Conservation (phyloP, 2,113 vertebrate species). For the Mungos mungo region DNA sequence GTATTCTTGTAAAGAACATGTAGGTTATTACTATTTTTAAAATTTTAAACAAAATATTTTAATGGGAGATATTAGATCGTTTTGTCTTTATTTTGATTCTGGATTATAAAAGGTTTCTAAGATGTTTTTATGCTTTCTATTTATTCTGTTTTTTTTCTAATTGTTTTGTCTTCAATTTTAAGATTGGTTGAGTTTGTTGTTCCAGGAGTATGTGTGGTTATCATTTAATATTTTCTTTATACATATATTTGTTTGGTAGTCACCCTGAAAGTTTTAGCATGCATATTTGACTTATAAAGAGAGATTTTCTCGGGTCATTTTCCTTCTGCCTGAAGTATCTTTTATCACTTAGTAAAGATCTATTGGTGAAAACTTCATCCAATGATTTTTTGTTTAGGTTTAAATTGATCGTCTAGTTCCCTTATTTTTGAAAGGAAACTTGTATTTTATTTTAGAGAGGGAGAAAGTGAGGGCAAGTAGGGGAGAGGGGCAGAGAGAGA, state of each 20-base stretch:
- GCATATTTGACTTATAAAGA: background rate
- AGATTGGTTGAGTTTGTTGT: background rate
- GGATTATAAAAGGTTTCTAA: background rate
- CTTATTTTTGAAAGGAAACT: background rate
- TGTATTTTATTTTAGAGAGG: too few species aligned
- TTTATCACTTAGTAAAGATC: background rate
- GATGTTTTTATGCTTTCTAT: background rate
- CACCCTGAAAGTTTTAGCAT: background rate
- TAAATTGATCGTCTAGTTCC: background rate
- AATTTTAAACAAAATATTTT: background rate
- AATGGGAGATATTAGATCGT: background rate
- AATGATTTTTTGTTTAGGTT: background rate
- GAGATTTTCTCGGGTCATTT: background rate
- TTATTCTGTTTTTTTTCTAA: background rate
- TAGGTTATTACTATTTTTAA: background rate
- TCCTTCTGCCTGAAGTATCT: background rate
- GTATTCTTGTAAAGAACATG: background rate
- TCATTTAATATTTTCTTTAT: background rate
- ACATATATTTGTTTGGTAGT: background rate
- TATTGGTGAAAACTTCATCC: background rate
- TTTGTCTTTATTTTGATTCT: background rate
- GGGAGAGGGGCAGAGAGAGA: too few species aligned
- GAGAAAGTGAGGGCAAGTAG: too few species aligned
- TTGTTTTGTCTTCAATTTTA: conserved; percentile 4
- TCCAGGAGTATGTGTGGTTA: background rate